Percentiles rank a stretch among this genome's conserved stretches.
phyloP scores from a whole-genome alignment of 2,113 vertebrate genomes.

The Lophius piscatorius region DNA sequence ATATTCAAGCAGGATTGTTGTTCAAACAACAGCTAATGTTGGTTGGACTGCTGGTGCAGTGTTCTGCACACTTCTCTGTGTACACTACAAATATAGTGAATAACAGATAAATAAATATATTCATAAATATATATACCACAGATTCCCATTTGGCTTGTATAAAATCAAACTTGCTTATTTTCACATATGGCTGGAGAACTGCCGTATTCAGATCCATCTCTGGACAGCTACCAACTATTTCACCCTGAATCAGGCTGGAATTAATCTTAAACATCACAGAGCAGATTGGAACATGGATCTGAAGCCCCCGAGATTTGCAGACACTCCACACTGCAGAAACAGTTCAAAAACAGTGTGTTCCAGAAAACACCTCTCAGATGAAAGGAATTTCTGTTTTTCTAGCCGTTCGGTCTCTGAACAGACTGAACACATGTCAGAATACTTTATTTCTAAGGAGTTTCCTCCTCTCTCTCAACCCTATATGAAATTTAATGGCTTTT shows the following conservation, averaged over 20 bases:
- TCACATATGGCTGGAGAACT: not conserved
- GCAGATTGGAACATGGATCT: conserved; percentile 15
- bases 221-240: conserved; percentile 41
- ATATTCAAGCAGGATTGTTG: too few species aligned
- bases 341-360: conserved; percentile 14
- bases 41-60: too few species aligned
- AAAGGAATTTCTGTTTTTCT: conserved; percentile 41
- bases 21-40: too few species aligned
- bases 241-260: conserved; percentile 35
- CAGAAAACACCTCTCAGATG: conserved; percentile 32
- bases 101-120: too few species aligned
- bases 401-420: conserved; percentile 14
- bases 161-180: not conserved
- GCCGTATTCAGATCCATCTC: conserved; percentile 23
- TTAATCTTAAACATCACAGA: conserved; percentile 37
- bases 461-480: not conserved
- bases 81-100: too few species aligned
- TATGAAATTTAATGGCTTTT: not conserved
- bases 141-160: too few species aligned
- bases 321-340: conserved; percentile 33
- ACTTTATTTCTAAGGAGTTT: conserved; percentile 12
- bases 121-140: too few species aligned
- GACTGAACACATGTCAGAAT: not conserved
- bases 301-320: conserved; percentile 39
- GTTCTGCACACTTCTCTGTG: too few species aligned